Evolutionary conservation across 2,113 vertebrate species (phyloP).

Genomic region (Bucco capensis): DNA sequence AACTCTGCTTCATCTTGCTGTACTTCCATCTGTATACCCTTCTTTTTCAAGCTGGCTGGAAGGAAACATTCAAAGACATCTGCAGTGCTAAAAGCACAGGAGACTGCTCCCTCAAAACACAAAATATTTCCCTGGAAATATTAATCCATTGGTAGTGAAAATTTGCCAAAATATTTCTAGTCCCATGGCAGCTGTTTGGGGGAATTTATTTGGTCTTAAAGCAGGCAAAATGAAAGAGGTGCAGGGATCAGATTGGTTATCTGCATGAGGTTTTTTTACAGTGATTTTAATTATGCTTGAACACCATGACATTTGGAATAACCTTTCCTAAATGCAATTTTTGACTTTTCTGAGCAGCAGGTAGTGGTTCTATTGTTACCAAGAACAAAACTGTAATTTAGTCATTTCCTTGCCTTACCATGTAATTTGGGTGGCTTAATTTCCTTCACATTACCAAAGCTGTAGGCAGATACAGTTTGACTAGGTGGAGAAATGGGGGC

Average conservation of each 20-base stretch:
- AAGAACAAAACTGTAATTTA: slow-evolving; percentile 7
- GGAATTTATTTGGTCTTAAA: not conserved
- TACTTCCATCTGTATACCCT: slow-evolving; percentile 15
- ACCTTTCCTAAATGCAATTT: slow-evolving; percentile 24
- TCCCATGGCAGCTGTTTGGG: not conserved
- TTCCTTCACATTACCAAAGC: not conserved
- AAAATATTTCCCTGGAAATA: slow-evolving; percentile 40
- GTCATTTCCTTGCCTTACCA: not conserved
- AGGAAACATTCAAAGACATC: slow-evolving; percentile 22
- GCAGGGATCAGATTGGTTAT: not conserved
- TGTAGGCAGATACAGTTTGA: not conserved
- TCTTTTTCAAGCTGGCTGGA: slow-evolving; percentile 7
- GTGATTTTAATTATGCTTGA: not conserved
- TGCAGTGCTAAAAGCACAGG: slow-evolving; percentile 34
- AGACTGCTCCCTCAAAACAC: slow-evolving; percentile 4
- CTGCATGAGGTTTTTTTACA: not conserved
- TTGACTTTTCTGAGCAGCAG: not conserved
- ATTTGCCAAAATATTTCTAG: slow-evolving; percentile 1
- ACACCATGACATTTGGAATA: slow-evolving; percentile 1
- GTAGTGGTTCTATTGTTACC: not conserved
- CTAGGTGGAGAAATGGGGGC: not conserved
- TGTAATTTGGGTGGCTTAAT: not conserved
- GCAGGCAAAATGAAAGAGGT: not conserved
- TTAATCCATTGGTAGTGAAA: slow-evolving; percentile 9
- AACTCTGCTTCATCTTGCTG: not conserved